phyloP scores from a whole-genome alignment of 2,113 vertebrate species.

The Bufo gargarizans region DNA sequence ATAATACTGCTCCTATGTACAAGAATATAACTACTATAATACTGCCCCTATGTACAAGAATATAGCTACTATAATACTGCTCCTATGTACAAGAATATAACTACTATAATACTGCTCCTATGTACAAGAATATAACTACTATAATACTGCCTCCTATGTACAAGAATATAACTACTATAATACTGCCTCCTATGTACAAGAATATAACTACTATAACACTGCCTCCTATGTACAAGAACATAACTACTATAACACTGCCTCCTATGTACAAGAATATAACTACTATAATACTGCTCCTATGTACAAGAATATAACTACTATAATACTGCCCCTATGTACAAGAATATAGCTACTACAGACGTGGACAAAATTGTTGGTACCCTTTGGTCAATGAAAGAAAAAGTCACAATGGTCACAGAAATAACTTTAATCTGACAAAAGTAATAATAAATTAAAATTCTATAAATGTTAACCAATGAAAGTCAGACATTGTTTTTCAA shows the following conservation, averaged over 20 bases:
- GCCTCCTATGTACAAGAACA: background rate
- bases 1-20: background rate
- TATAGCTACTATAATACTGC: slow-evolving; percentile 6
- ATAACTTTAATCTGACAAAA: no score
- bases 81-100: background rate
- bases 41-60: background rate
- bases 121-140: no score
- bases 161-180: background rate
- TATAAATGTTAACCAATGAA: no score
- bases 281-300: background rate
- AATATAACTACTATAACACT: slow-evolving; percentile 1
- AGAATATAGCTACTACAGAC: background rate
- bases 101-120: background rate
- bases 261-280: background rate
- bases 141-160: no score
- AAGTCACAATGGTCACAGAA: no score
- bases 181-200: background rate
- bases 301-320: slow-evolving; percentile 5
- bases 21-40: slow-evolving; percentile 1
- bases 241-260: slow-evolving; percentile 1
- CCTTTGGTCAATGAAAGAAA: no score
- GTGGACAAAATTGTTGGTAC: no score
- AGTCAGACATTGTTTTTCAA: no score
- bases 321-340: no score
- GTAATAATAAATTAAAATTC: no score